Percentiles rank a stretch among this genome's conserved stretches.
These are phyloP conservation scores for Machimus rusticus DNA, from an alignment of 2,888 invertebrate species.

Conservation along the genomic window DNA sequence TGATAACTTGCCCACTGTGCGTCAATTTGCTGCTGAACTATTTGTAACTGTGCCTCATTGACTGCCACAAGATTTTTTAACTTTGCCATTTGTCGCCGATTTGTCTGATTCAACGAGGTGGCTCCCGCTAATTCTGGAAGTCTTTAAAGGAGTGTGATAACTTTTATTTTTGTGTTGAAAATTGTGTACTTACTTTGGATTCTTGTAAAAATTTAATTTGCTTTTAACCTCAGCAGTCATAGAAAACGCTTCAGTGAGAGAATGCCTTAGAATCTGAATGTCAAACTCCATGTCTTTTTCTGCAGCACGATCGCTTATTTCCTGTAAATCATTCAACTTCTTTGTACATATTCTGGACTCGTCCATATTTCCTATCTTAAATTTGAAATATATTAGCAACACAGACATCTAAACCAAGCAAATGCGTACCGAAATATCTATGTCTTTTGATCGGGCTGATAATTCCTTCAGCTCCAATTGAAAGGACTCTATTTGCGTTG, in stretches of 20 bases:
- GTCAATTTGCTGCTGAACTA: slow-evolving; percentile 76
- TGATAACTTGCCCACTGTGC: slow-evolving; percentile 77
- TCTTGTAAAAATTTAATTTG: slow-evolving; percentile 57
- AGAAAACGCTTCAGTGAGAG: slow-evolving; percentile 63
- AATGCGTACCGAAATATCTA: slow-evolving; percentile 60
- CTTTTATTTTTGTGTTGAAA: not conserved
- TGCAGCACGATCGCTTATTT: slow-evolving; percentile 69
- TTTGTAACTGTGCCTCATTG: slow-evolving; percentile 77
- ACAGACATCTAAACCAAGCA: not conserved
- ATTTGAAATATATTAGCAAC: not conserved
- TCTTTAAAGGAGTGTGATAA: slow-evolving; percentile 40
- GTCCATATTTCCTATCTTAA: slow-evolving; percentile 66
- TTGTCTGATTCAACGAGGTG: slow-evolving; percentile 56
- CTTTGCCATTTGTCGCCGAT: slow-evolving; percentile 69
- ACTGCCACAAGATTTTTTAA: slow-evolving; percentile 75
- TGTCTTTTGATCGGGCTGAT: slow-evolving; percentile 65
- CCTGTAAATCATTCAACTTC: slow-evolving; percentile 66
- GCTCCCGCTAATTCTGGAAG: slow-evolving; percentile 55
- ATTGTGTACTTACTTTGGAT: slow-evolving; percentile 56
- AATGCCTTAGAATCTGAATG: slow-evolving; percentile 65
- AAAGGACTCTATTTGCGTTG: slow-evolving; percentile 72
- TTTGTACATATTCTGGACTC: slow-evolving; percentile 66
- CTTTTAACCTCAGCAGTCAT: slow-evolving; percentile 60
- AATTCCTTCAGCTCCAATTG: slow-evolving; percentile 72
- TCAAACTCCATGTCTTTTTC: slow-evolving; percentile 72